These are phyloP conservation scores for Bujurquina vittata DNA, from an alignment of 2,113 vertebrate species.

Conservation along the genomic window DNA sequence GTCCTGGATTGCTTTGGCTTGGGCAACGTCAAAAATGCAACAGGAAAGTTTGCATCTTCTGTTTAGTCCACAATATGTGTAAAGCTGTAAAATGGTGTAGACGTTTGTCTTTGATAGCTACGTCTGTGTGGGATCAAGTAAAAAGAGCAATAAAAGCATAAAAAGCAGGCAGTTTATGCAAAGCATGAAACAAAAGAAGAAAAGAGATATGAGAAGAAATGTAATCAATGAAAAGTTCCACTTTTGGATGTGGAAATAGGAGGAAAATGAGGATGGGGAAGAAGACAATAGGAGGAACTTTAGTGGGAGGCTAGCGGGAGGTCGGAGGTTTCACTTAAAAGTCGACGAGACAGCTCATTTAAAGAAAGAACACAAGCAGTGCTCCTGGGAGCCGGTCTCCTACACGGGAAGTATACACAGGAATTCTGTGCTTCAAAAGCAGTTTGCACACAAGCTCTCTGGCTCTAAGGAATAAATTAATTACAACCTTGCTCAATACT, in stretches of 20 bases:
- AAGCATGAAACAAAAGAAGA: conserved; percentile 14
- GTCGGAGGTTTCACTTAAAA: conserved; percentile 52
- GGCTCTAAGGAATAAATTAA: conserved; percentile 42
- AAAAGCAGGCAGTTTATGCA: conserved; percentile 13
- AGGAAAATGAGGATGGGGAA: conserved; percentile 8
- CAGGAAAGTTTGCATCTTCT: not conserved
- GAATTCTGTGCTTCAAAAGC: conserved; percentile 27
- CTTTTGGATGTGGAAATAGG: conserved; percentile 10
- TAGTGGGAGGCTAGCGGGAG: conserved; percentile 16
- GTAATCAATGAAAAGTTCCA: conserved; percentile 30
- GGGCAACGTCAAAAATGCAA: not conserved
- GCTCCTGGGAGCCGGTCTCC: conserved; percentile 43
- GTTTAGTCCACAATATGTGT: not conserved
- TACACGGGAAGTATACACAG: conserved; percentile 14
- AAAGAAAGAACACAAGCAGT: conserved; percentile 36
- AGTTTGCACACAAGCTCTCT: not conserved
- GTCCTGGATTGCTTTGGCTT: conserved; percentile 2
- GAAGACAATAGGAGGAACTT: conserved; percentile 21
- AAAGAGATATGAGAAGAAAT: conserved; percentile 21
- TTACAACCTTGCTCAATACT: conserved; percentile 25
- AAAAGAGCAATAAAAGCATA: conserved; percentile 4
- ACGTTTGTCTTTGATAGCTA: conserved; percentile 5
- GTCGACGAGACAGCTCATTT: conserved; percentile 36
- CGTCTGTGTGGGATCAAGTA: not conserved
- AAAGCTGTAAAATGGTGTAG: not conserved